phyloP scores from a whole-genome alignment of 2,797 vertebrate genomes.

The Danio tinwini region DNA sequence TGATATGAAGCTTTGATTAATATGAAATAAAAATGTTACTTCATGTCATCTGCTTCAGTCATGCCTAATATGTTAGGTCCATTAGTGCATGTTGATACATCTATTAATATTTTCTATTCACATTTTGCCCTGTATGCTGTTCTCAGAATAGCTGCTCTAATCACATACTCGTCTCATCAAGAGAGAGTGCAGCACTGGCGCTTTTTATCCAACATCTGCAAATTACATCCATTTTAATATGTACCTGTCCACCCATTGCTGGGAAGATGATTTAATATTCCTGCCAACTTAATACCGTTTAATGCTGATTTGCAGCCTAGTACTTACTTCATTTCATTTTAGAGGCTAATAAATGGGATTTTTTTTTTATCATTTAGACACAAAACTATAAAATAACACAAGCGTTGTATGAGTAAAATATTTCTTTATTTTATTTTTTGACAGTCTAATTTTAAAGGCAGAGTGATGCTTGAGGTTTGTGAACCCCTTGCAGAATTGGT shows the following conservation, averaged over 20 bases:
- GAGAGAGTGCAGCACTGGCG: conserved; percentile 16
- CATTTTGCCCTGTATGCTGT: conserved; percentile 20
- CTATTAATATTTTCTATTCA: conserved; percentile 48
- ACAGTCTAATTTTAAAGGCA: background rate
- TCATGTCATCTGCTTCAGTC: background rate
- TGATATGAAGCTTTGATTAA: background rate
- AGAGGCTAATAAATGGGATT: background rate
- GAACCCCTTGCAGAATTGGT: too few relatives aligned
- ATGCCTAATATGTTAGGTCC: conserved; percentile 22
- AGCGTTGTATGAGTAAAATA: background rate
- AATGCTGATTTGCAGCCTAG: conserved; percentile 8
- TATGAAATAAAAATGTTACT: conserved; percentile 1
- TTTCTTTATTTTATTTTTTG: background rate
- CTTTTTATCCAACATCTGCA: conserved; percentile 35
- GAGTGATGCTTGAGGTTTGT: too few relatives aligned
- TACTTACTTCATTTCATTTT: conserved; percentile 36
- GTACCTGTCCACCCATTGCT: background rate
- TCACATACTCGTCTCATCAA: conserved; percentile 30
- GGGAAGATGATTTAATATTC: conserved; percentile 15
- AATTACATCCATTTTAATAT: conserved; percentile 46
- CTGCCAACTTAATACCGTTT: conserved; percentile 22
- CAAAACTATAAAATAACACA: conserved; percentile 5
- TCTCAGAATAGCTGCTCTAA: conserved; percentile 39
- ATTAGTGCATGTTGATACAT: conserved; percentile 16
- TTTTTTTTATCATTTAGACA: conserved; percentile 1